phyloP scores from a whole-genome alignment of 2,888 invertebrate species.

The Willowsia nigromaculata region DNA sequence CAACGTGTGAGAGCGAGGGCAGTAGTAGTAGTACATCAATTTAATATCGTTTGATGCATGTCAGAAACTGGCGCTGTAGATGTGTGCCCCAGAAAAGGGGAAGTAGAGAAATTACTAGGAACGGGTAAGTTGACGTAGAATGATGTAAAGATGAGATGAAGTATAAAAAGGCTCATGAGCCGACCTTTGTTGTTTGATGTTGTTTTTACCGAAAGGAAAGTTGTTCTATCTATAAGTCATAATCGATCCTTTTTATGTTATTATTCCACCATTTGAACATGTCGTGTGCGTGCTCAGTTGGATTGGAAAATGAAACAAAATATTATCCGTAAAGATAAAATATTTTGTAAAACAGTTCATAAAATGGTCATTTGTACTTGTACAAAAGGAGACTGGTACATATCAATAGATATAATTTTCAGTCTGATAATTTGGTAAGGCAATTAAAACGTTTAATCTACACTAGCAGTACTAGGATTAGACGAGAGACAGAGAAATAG shows the following conservation, averaged over 20 bases:
- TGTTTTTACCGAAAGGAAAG: slow-evolving; percentile 14
- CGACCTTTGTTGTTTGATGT: slow-evolving; percentile 14
- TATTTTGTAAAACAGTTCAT: neutral
- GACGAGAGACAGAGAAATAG: neutral
- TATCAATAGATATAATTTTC: too few species aligned
- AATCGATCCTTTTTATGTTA: neutral
- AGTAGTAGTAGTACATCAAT: slow-evolving; percentile 53
- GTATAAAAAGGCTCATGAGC: neutral
- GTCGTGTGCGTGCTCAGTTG: neutral
- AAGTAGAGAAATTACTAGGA: slow-evolving; percentile 30
- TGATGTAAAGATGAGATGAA: slow-evolving; percentile 13
- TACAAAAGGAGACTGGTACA: neutral
- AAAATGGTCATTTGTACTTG: neutral
- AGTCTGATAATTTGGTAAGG: neutral
- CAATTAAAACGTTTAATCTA: slow-evolving; percentile 27
- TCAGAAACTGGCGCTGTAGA: neutral
- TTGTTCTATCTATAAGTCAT: neutral
- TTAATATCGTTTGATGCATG: neutral
- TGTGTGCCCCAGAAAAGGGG: neutral
- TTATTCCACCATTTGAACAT: neutral
- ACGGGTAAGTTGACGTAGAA: neutral
- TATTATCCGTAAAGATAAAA: neutral
- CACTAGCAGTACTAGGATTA: neutral
- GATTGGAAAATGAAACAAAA: neutral
- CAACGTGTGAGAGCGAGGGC: neutral